Evolutionary conservation across 2,888 invertebrate genomes (phyloP), one percentile per base, ranked within the genome.

Genomic region (Polyploca ridens): DNA sequence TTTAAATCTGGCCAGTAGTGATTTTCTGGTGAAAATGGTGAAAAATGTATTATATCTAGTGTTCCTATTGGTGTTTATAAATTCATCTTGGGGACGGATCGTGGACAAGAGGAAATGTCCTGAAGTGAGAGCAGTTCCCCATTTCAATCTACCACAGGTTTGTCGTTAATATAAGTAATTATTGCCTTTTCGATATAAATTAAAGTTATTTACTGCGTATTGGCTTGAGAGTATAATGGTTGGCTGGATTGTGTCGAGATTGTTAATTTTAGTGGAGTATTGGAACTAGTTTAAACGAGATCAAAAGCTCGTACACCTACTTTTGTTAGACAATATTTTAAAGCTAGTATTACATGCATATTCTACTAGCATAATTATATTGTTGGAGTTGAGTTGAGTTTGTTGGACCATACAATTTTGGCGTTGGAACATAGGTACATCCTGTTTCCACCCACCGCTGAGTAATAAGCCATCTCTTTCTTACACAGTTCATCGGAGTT

Each of bases 121-220:
- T 0, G 95, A 95, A 94, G 98, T 98, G 69, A 96, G 96, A 86
- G 97, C 97, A 16, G 96, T 96, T 63, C 95, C 96, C 58, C 97
- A 97, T 91, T 97, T 98, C 82, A 96, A 97, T 92, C 92, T 98
- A 75, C 94, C 96, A 72, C 95, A 96, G 91, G 97, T 97, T 68
- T 71, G 86, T 82, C 13, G 16, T 19, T 13, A 58, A 27, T 10
- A 8, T n/a, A n/a, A 33, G 33, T 46, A 46, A 46, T 46, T 14
- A n/a, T 46, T 46, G n/a, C 46, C 46, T 46, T n/a, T 46, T n/a
- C 7, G 46, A n/a, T 2, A n/a, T 46, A 46, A n/a, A n/a, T 27
- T 58, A 8, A 6, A 11, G 13, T 58, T 58, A 58, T 58, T 58
- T 27, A 58, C 27, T 58, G 27, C 13, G 14, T 58, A 41, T 41